Conservation (phyloP, 2,888 invertebrate genomes). For the Brachyptera putata region DNA sequence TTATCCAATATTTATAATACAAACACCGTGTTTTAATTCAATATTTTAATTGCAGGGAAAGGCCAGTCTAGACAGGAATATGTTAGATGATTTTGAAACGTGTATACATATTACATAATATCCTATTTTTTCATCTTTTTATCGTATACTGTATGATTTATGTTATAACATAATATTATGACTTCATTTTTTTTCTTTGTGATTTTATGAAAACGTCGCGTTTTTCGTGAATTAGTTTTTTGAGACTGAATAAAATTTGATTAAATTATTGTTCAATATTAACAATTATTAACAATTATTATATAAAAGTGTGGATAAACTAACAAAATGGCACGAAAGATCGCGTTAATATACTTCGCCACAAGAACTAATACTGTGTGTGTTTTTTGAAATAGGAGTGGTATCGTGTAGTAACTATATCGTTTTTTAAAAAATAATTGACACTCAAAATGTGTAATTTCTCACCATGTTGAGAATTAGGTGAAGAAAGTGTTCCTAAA, state of each 20-base stretch:
- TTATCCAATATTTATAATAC: background rate
- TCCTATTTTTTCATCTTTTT: background rate
- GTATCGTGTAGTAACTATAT: too few relatives aligned
- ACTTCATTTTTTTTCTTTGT: conserved; percentile 6
- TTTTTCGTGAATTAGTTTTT: conserved; percentile 14
- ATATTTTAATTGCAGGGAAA: background rate
- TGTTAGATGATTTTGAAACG: too few relatives aligned
- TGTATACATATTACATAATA: background rate
- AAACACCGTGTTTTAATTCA: background rate
- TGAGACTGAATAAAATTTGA: conserved; percentile 17
- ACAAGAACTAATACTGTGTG: too few relatives aligned
- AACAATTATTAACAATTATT: background rate
- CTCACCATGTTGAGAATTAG: conserved; percentile 7
- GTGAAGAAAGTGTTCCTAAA: conserved; percentile 13
- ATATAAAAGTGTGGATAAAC: too few relatives aligned
- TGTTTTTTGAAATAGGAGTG: too few relatives aligned
- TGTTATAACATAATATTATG: background rate
- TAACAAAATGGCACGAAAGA: too few relatives aligned
- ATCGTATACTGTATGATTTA: background rate
- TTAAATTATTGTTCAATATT: conserved; percentile 19
- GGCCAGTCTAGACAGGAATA: background rate
- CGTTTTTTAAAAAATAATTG: background rate
- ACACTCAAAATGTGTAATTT: background rate
- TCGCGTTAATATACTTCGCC: too few relatives aligned
- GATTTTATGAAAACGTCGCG: conserved; percentile 1